Percentiles rank a stretch among this genome's conserved stretches.
These are phyloP conservation scores for Nephrotoma flavescens DNA, from an alignment of 2,888 invertebrate genomes.

Conservation along the genomic window DNA sequence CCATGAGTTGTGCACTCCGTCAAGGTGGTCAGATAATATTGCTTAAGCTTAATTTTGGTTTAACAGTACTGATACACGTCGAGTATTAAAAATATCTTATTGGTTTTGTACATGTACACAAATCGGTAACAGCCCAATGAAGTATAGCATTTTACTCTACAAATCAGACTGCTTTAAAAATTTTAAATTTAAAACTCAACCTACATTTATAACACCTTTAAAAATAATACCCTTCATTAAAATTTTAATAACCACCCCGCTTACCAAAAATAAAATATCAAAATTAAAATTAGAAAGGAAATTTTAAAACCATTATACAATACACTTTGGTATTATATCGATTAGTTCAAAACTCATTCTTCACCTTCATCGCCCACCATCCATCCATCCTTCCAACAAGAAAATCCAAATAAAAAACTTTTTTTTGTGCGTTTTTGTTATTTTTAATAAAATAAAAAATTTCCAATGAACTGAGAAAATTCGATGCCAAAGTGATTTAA, in stretches of 20 bases:
- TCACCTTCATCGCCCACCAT: neutral
- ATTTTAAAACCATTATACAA: neutral
- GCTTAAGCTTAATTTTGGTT: too few relatives aligned
- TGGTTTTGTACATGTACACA: too few relatives aligned
- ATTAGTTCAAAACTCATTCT: neutral
- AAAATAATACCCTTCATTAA: neutral
- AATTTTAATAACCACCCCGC: neutral
- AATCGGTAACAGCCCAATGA: too few relatives aligned
- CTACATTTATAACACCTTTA: neutral
- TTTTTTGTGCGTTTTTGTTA: neutral
- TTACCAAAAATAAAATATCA: neutral
- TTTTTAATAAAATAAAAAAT: neutral
- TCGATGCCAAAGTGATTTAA: neutral
- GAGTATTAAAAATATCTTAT: too few relatives aligned
- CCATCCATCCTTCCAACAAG: neutral
- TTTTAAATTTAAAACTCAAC: neutral
- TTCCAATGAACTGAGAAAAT: neutral
- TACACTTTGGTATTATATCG: neutral
- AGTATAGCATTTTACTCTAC: too few relatives aligned
- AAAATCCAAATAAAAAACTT: neutral
- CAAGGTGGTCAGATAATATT: too few relatives aligned
- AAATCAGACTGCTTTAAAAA: too few relatives aligned
- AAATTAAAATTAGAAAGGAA: neutral
- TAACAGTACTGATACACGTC: too few relatives aligned
- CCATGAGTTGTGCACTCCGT: too few relatives aligned